phyloP scores from a whole-genome alignment of 2,797 vertebrate genomes.

The Dendrocincla fuliginosa region DNA sequence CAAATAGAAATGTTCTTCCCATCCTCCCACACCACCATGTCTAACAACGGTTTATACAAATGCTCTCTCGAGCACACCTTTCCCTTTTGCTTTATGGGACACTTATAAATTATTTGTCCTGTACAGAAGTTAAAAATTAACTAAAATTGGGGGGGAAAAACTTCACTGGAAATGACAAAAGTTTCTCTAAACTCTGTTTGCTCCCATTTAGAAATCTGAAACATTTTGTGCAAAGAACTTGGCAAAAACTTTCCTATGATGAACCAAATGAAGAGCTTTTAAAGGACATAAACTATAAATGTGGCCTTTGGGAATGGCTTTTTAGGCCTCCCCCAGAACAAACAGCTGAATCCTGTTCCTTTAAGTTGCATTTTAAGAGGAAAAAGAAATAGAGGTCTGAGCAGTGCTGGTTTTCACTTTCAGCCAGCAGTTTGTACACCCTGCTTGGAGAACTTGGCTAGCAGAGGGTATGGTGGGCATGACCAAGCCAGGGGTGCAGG shows the following conservation, averaged over 20 bases:
- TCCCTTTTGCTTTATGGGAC: not conserved
- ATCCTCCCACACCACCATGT: not conserved
- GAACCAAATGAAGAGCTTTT: not conserved
- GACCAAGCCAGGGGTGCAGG: not conserved
- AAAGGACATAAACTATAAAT: not conserved
- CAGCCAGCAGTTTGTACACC: not conserved
- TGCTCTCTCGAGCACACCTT: not conserved
- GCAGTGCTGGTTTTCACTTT: rapidly evolving
- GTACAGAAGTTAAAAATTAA: not conserved
- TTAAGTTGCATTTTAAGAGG: not conserved
- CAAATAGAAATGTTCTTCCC: not conserved
- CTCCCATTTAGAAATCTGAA: not conserved
- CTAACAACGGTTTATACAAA: not conserved
- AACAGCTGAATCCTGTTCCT: not conserved
- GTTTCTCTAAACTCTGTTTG: not conserved
- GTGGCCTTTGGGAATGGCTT: no score
- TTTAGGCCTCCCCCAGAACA: not conserved
- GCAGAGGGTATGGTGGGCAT: not conserved
- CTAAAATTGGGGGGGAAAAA: not conserved
- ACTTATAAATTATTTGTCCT: not conserved
- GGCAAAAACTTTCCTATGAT: not conserved
- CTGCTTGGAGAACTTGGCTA: not conserved
- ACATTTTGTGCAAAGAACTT: not conserved
- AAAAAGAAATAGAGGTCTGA: not conserved
- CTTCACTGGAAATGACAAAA: not conserved